Base-by-base conservation (phyloP, 2,888 invertebrate genomes). In the Macroteleia sp. region DNA sequence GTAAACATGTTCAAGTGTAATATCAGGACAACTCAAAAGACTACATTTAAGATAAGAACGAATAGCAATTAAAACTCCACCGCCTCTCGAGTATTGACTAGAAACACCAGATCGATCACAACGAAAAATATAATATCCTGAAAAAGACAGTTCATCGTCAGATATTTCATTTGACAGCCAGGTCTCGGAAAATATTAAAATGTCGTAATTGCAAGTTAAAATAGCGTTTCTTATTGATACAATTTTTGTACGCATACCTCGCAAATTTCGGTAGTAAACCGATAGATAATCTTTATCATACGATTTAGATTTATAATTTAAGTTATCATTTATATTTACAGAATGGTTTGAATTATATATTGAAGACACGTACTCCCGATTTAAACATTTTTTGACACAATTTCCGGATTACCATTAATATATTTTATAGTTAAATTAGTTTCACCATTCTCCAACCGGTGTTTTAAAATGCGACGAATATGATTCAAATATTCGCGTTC, bases 21-120 rank as follows among this genome's bases (percentile, higher is more conserved):
- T 9, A 34, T n/a, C 34, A 34, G 9, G 10, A 34, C 34, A 8
- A 3, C 10, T n/a, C 10, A 34, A 9, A 3, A 34, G 16, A 5
- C 14, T 4, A 28, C 48, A 48, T 28, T 30, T 48, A 19, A 52
- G 2, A 1, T 22, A 19, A 10, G 36, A 52, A 19, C 52, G 52
- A n/a, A 44, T 19, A 9, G 59, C 42, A 19, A 59, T 59, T 25
- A 59, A 28, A 12, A 59, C 59, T 3, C 59, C 59, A 25, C 59
- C 59, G 17, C 59, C 59, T 16, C 42, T 28, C 2, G 10, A 10
- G 22, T 9, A 44, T 12, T 2, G 4, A 32, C 59, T 59, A 16
- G 50, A 28, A 4, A n/a, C 2, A 12, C 3, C 8, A 30, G 16
- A 16, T 4, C 59, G 28, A 59, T 59, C 59, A 34, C 44, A 59